Percentiles rank a stretch among this genome's conserved stretches.
Evolutionary conservation across 2,113 vertebrate genomes (phyloP).

Genomic region (Thunnus maccoyii): DNA sequence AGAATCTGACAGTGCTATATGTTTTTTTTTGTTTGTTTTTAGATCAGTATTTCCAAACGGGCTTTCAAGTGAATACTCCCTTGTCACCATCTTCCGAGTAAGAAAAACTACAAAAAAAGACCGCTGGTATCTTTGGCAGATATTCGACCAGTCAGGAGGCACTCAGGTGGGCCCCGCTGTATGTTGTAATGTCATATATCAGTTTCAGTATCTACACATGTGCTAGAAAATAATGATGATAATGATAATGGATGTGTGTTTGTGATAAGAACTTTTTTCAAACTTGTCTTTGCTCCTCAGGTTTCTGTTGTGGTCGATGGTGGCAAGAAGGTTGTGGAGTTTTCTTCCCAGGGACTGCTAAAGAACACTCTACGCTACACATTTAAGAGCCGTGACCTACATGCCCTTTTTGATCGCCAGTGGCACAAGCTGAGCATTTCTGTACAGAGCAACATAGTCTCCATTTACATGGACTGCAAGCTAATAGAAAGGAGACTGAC

Average conservation of each 20-base stretch:
- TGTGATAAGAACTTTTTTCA: neutral
- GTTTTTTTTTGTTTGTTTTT: conserved; percentile 27
- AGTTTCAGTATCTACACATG: neutral
- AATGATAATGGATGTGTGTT: neutral
- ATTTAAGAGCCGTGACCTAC: conserved; percentile 94
- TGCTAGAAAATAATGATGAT: no score
- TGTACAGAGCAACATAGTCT: conserved; percentile 87
- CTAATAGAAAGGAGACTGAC: conserved; percentile 90
- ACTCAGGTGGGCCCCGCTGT: conserved; percentile 85
- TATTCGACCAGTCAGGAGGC: conserved; percentile 89
- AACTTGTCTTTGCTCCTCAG: conserved; percentile 73
- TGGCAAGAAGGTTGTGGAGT: conserved; percentile 90
- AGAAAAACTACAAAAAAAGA: conserved; percentile 93
- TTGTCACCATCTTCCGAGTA: conserved; percentile 90
- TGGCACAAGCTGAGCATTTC: conserved; percentile 96
- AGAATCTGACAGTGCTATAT: conserved; percentile 9
- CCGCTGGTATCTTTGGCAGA: conserved; percentile 95
- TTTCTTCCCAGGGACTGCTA: conserved; percentile 85
- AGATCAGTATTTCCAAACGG: conserved; percentile 92
- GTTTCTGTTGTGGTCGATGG: conserved; percentile 92
- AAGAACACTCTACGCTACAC: conserved; percentile 88
- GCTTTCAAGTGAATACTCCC: conserved; percentile 90
- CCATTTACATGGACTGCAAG: conserved; percentile 94
- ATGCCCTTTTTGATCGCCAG: conserved; percentile 93
- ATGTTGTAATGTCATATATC: conserved; percentile 6